A percentile compares a stretch with the other conserved stretches of the same genome.
Conservation (phyloP, 2,113 vertebrate genomes). For the Polypterus bichir region DNA sequence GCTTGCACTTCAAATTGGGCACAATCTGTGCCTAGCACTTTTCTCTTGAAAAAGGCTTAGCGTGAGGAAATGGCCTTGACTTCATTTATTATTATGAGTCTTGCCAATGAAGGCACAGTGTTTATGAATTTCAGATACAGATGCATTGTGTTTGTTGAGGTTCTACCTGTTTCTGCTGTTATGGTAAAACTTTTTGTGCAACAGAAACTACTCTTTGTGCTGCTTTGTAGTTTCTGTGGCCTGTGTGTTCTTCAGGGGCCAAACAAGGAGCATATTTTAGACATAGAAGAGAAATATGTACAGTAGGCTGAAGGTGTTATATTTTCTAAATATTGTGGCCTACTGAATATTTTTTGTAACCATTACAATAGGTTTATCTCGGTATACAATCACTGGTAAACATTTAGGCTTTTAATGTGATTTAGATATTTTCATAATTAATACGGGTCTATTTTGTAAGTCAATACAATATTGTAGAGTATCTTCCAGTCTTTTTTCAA, state of each 20-base stretch:
- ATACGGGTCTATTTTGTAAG: conserved; percentile 77
- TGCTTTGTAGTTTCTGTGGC: conserved; percentile 10
- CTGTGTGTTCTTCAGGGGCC: conserved; percentile 11
- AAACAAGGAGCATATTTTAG: conserved; percentile 2
- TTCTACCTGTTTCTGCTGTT: conserved; percentile 14
- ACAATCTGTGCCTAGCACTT: not conserved
- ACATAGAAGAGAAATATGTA: conserved; percentile 1
- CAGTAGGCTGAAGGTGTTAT: conserved; percentile 5
- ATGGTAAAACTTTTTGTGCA: conserved; percentile 10
- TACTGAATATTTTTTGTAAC: conserved; percentile 20
- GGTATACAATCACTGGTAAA: conserved; percentile 39
- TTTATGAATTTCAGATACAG: conserved; percentile 1
- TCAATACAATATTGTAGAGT: conserved; percentile 61
- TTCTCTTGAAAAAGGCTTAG: conserved; percentile 19
- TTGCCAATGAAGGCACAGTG: not conserved
- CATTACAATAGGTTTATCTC: conserved; percentile 7
- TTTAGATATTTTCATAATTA: conserved; percentile 62
- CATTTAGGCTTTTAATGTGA: conserved; percentile 38
- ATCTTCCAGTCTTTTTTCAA: conserved; percentile 59
- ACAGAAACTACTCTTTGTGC: conserved; percentile 2
- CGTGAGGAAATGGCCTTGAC: conserved; percentile 10
- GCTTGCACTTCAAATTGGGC: not conserved
- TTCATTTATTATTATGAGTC: not conserved
- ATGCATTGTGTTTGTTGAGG: conserved; percentile 5
- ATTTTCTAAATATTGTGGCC: conserved; percentile 22